These are phyloP conservation scores for Strigamia crassipes DNA, from an alignment of 2,888 invertebrate species.

Conservation along the genomic window DNA sequence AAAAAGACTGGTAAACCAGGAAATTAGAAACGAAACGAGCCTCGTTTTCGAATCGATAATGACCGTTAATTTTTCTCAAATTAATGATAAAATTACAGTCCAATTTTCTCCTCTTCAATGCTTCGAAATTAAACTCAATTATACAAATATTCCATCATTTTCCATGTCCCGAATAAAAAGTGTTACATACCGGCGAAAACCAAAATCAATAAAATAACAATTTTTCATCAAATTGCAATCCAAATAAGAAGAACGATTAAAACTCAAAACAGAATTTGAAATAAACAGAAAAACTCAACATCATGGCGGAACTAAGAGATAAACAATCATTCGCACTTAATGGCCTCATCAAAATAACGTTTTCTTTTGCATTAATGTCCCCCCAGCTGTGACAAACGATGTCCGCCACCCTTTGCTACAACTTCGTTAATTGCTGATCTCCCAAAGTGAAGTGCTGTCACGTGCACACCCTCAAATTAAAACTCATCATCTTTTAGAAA, in stretches of 20 bases:
- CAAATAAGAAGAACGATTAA: background rate
- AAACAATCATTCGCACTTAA: background rate
- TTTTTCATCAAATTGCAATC: background rate
- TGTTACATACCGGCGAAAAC: too few species aligned
- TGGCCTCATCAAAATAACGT: background rate
- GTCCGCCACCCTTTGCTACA: background rate
- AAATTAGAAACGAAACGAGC: too few species aligned
- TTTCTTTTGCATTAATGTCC: background rate
- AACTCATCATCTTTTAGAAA: too few species aligned
- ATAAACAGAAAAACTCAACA: background rate
- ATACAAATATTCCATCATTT: too few species aligned
- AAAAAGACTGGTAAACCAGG: too few species aligned
- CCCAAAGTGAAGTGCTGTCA: background rate
- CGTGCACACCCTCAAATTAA: too few species aligned
- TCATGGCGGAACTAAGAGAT: slow-evolving; percentile 12
- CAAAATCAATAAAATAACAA: too few species aligned
- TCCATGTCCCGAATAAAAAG: too few species aligned
- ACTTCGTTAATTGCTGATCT: background rate
- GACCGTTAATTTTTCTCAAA: too few species aligned
- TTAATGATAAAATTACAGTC: background rate
- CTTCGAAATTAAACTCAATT: background rate
- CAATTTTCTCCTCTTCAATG: background rate
- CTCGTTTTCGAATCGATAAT: too few species aligned
- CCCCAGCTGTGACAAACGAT: slow-evolving; percentile 5
- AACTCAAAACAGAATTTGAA: background rate